phyloP scores from a whole-genome alignment of 2,888 invertebrate genomes.

The Ennomos erosarius region DNA sequence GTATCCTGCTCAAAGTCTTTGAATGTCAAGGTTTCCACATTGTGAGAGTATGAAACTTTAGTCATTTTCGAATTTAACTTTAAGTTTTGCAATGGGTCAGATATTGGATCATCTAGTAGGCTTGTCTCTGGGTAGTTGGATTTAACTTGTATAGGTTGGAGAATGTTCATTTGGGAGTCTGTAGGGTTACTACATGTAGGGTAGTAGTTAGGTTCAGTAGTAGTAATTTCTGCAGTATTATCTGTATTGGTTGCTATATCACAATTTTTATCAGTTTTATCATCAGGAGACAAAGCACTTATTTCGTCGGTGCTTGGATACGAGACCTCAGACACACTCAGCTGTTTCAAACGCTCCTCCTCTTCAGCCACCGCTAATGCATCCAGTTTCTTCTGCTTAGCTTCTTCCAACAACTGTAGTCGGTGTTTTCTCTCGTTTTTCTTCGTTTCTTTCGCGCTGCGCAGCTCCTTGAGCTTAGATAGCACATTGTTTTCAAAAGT shows the following conservation, averaged over 20 bases:
- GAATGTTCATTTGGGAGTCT: conserved; percentile 67
- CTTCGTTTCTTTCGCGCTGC: conserved; percentile 86
- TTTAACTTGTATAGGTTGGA: conserved; percentile 77
- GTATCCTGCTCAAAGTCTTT: conserved; percentile 97
- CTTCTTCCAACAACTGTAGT: conserved; percentile 85
- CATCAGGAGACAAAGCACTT: conserved; percentile 81
- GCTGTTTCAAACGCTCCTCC: conserved; percentile 82
- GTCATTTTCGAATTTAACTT: conserved; percentile 66
- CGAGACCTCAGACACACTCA: conserved; percentile 84
- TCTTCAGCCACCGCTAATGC: conserved; percentile 78
- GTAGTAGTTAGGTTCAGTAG: conserved; percentile 52
- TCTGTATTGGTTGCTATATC: conserved; percentile 60
- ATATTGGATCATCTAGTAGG: conserved; percentile 72
- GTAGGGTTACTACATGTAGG: conserved; percentile 50
- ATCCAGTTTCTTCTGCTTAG: conserved; percentile 83
- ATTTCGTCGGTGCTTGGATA: conserved; percentile 87
- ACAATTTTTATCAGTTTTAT: conserved; percentile 71
- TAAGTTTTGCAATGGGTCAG: conserved; percentile 71
- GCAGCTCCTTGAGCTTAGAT: conserved; percentile 89
- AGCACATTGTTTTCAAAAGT: conserved; percentile 90
- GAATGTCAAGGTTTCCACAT: conserved; percentile 78
- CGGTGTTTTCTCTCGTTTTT: conserved; percentile 87
- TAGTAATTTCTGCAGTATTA: conserved; percentile 48
- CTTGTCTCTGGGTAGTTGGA: conserved; percentile 65
- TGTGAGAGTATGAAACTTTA: conserved; percentile 64